phyloP scores from a whole-genome alignment of 2,113 vertebrate genomes.

The Pygoscelis adeliae region DNA sequence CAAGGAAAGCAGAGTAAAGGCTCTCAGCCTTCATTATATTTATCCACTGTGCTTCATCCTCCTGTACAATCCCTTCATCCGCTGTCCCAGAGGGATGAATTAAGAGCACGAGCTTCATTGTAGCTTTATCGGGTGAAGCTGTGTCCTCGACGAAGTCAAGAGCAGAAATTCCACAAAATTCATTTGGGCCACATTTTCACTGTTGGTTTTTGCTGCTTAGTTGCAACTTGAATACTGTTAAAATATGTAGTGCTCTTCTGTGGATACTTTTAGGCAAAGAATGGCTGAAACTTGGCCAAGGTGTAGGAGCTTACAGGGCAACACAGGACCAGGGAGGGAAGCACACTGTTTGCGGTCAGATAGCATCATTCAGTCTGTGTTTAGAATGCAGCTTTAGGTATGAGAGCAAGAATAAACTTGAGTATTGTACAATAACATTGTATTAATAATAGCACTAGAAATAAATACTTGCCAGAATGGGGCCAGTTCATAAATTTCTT shows the following conservation, averaged over 20 bases:
- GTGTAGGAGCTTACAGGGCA: not conserved
- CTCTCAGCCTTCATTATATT: conserved; percentile 12
- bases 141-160: not conserved
- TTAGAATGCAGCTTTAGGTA: not conserved
- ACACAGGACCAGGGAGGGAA: not conserved
- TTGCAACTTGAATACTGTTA: not conserved
- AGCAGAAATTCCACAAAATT: not conserved
- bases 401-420: not conserved
- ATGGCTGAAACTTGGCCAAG: not conserved
- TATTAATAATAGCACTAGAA: not conserved
- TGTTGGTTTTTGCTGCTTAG: not conserved
- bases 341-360: not conserved
- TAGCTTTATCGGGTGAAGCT: not conserved
- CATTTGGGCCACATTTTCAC: not conserved
- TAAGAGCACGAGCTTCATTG: not conserved
- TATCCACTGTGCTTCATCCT: not conserved
- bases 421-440: not conserved
- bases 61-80: not conserved
- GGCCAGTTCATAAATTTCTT: not conserved
- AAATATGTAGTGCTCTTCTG: not conserved
- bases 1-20: not conserved
- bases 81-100: not conserved
- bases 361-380: not conserved
- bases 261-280: not conserved
- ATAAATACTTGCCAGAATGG: not conserved